phyloP scores from a whole-genome alignment of 2,888 invertebrate genomes.

The Protonemura montana region DNA sequence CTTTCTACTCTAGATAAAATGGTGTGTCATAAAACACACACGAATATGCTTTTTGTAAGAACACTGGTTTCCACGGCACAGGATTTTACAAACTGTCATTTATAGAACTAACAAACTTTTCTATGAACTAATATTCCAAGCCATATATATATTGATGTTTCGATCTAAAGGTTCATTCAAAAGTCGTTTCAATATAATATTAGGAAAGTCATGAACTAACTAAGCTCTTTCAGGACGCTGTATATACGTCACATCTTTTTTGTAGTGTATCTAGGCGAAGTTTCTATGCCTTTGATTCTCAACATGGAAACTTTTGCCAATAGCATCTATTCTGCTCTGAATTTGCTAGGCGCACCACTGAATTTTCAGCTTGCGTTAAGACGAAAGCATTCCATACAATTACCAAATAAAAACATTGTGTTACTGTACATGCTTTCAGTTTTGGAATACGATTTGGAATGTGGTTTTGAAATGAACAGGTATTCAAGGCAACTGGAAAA shows the following conservation, averaged over 20 bases:
- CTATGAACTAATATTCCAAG: background rate
- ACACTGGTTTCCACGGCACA: background rate
- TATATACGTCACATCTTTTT: background rate
- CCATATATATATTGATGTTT: background rate
- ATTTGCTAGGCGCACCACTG: background rate
- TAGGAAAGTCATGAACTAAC: background rate
- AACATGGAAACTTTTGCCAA: background rate
- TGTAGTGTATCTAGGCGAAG: background rate
- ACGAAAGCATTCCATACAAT: background rate
- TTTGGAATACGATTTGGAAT: background rate
- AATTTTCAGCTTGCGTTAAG: background rate
- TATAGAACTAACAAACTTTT: background rate
- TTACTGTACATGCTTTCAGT: constrained; percentile 8
- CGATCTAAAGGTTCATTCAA: background rate
- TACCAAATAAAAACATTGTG: background rate
- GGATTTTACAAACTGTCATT: background rate
- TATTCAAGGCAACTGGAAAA: background rate
- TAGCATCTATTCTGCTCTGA: background rate
- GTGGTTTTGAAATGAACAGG: too few relatives aligned
- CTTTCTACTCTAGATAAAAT: too few relatives aligned
- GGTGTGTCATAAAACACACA: too few relatives aligned
- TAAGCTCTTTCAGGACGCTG: background rate
- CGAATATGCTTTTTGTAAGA: too few relatives aligned
- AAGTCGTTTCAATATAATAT: background rate
- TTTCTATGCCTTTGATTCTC: background rate